Percentiles rank a stretch among this genome's conserved stretches.
phyloP scores from a whole-genome alignment of 2,797 vertebrate genomes.

The Heteromormyrus szaboi region DNA sequence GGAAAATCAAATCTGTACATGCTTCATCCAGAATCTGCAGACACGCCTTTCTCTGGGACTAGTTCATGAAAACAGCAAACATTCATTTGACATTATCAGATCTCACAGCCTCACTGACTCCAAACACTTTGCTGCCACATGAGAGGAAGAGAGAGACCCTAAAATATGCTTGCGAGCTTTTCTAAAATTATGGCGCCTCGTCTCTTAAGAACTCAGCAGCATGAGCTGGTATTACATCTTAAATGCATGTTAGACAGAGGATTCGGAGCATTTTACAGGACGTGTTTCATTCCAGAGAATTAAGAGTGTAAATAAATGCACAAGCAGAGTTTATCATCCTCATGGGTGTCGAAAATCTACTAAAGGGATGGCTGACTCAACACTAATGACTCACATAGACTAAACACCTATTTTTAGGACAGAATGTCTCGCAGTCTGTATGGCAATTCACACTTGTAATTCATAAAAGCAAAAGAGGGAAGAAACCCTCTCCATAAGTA shows the following conservation, averaged over 20 bases:
- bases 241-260: background rate
- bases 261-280: background rate
- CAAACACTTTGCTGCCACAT: background rate
- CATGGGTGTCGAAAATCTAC: slow-evolving; percentile 32
- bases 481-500: background rate
- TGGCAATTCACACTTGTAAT: background rate
- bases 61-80: background rate
- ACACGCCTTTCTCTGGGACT: background rate
- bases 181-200: background rate
- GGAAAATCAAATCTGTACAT: background rate
- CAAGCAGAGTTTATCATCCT: slow-evolving; percentile 31
- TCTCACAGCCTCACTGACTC: background rate
- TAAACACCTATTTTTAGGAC: slow-evolving; percentile 30
- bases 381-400: slow-evolving; percentile 26
- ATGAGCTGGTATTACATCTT: background rate
- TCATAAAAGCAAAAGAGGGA: background rate
- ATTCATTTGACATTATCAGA: background rate
- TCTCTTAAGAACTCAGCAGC: background rate
- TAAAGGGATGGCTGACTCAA: slow-evolving; percentile 20
- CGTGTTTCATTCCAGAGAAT: slow-evolving; percentile 11
- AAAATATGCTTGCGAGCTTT: background rate
- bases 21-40: background rate
- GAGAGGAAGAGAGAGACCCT: background rate
- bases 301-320: slow-evolving; percentile 17
- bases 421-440: slow-evolving; percentile 13